Evolutionary conservation across 2,888 invertebrate species (phyloP), one percentile per base, ranked within the genome.

Genomic region (Erebia palarica): DNA sequence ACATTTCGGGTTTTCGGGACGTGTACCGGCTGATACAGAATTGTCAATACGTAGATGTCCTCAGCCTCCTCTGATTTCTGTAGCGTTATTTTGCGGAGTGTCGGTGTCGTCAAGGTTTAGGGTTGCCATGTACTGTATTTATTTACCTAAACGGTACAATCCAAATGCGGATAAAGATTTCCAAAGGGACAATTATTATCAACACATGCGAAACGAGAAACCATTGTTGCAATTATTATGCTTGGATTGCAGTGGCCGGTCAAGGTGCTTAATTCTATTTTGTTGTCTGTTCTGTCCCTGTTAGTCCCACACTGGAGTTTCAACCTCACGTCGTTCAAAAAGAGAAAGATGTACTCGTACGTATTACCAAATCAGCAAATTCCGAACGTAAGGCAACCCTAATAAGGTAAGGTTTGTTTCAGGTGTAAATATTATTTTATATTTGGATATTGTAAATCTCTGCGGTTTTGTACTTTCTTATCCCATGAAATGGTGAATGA

Each of bases 1-100:
- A 87, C 84, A 84, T 86, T 70, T 70, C 51, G 70, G 72, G 86
- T 84, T 59, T 74, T 70, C 18, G 59, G 69, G 57, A 65, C 71
- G 47, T 44, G 18, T 27, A 47, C 53, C 36, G 59, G 5, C 67
- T 67, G 67, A 68, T 68, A 65, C 58, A n/a, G 70, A 70, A 72
- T 68, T 72, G 64, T 68, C 65, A 51, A 60, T 69, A 60, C 60
- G 63, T 60, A 65, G 51, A 69, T 55, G 65, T 51, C 57, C 59
- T 42, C 49, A 58, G 58, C 49, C 47, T 61, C 57, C 21, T 36
- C 53, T 21, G 47, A 61, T 68, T 70, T 65, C 60, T 49, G 16
- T 11, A 21, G 13, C 42, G 58, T 58, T 49, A 18, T 65, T 67
- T 60, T 65, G 65, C 14, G 7, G 42, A 55, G 65, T 18, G 53